Evolutionary conservation across 2,797 vertebrate species (phyloP).

Genomic region (Glyptemys insculpta): DNA sequence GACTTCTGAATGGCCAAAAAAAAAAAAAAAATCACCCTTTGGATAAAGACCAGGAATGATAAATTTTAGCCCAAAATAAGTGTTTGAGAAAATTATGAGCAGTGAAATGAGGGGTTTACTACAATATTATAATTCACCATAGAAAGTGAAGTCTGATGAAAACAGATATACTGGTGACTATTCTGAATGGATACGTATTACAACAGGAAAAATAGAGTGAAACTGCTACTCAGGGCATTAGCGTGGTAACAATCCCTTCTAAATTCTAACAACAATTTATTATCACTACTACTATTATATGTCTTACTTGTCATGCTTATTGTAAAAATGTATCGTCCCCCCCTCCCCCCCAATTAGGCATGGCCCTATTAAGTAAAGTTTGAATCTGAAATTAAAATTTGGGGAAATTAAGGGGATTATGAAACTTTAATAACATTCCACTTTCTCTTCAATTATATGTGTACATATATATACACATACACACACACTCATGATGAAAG

Average conservation of each 20-base stretch:
- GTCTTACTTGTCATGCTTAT: neutral
- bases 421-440: neutral
- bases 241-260: rapidly evolving
- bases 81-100: neutral
- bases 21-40: neutral
- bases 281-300: neutral
- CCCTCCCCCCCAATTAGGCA: neutral
- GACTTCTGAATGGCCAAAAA: neutral
- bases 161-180: neutral
- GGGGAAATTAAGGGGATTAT: neutral
- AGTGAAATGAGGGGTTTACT: neutral
- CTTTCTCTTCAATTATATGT: neutral
- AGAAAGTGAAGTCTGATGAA: neutral
- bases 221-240: neutral
- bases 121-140: neutral
- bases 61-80: neutral
- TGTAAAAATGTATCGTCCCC: neutral
- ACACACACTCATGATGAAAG: too few species aligned
- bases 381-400: neutral
- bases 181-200: neutral
- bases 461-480: too few species aligned
- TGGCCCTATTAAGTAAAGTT: neutral
- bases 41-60: neutral
- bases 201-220: neutral
- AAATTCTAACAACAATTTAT: neutral